Conservation (phyloP, 2,113 vertebrate genomes). For the Triplophysa tibetana region DNA sequence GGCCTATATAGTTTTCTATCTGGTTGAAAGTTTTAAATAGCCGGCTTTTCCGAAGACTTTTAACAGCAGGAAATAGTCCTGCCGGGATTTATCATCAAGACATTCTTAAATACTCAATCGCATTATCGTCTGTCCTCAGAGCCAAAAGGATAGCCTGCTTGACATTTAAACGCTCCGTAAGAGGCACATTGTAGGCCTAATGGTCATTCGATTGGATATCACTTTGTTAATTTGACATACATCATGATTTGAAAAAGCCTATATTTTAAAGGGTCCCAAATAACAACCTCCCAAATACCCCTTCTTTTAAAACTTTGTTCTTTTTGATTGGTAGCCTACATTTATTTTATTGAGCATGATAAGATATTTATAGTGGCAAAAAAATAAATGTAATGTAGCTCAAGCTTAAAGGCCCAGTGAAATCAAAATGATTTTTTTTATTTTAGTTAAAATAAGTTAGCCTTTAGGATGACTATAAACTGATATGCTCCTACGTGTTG, state of each 20-base stretch:
- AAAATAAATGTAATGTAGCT: too few species aligned
- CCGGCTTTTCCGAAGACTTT: slow-evolving; percentile 49
- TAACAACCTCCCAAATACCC: too few species aligned
- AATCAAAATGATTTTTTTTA: too few species aligned
- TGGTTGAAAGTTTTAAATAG: slow-evolving; percentile 57
- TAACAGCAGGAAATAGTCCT: slow-evolving; percentile 56
- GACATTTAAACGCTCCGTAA: slow-evolving; percentile 25
- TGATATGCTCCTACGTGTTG: too few species aligned
- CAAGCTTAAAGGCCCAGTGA: too few species aligned
- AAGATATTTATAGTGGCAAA: too few species aligned
- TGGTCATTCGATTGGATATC: background rate
- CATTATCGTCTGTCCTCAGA: slow-evolving; percentile 48
- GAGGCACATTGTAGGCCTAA: background rate
- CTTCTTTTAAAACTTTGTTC: too few species aligned
- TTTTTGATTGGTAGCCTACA: too few species aligned
- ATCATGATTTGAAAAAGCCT: background rate
- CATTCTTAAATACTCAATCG: slow-evolving; percentile 57
- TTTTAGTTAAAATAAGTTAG: too few species aligned
- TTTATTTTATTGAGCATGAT: too few species aligned
- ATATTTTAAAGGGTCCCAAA: background rate
- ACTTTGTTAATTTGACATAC: background rate
- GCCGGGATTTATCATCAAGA: slow-evolving; percentile 56
- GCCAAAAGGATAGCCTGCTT: slow-evolving; percentile 21
- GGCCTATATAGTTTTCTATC: slow-evolving; percentile 52
- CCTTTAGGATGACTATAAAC: too few species aligned